These are phyloP conservation scores for Brachionus sp. DNA, from an alignment of 1,140 invertebrate species.

Conservation along the genomic window DNA sequence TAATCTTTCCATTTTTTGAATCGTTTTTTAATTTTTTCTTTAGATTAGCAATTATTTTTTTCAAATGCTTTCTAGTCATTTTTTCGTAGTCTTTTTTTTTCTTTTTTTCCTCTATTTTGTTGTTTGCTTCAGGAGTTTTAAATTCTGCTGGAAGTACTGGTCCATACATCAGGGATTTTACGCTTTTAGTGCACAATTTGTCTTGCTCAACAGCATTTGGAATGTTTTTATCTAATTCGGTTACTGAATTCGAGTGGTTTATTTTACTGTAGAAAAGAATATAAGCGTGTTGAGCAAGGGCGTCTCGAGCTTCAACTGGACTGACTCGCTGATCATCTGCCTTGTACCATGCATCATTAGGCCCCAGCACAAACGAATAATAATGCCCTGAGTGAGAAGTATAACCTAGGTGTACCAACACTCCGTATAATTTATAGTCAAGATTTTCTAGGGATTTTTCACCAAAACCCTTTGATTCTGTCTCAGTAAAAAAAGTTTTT, in stretches of 20 bases:
- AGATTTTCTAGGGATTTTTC: background rate
- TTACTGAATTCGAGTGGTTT: background rate
- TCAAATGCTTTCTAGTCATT: background rate
- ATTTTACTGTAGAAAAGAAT: conserved; percentile 43
- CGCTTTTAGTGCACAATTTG: background rate
- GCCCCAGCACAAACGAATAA: conserved; percentile 20
- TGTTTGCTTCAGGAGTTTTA: background rate
- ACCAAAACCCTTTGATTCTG: background rate
- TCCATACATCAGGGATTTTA: background rate
- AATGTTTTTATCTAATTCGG: background rate
- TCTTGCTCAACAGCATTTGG: background rate
- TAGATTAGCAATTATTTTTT: background rate
- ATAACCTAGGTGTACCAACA: conserved; percentile 35
- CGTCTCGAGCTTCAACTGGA: background rate
- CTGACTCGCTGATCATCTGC: conserved; percentile 38
- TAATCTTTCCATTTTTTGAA: background rate
- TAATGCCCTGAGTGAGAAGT: conserved; percentile 42
- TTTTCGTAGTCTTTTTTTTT: background rate
- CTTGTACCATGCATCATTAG: conserved; percentile 42
- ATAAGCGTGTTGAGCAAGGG: conserved; percentile 30
- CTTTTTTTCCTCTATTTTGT: background rate
- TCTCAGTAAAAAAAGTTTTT: background rate
- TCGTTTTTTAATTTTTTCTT: conserved; percentile 1
- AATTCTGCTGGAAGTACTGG: background rate
- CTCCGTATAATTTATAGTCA: conserved; percentile 43